These are phyloP conservation scores for Stegastes partitus DNA, from an alignment of 2,113 vertebrate genomes.

Conservation along the genomic window DNA sequence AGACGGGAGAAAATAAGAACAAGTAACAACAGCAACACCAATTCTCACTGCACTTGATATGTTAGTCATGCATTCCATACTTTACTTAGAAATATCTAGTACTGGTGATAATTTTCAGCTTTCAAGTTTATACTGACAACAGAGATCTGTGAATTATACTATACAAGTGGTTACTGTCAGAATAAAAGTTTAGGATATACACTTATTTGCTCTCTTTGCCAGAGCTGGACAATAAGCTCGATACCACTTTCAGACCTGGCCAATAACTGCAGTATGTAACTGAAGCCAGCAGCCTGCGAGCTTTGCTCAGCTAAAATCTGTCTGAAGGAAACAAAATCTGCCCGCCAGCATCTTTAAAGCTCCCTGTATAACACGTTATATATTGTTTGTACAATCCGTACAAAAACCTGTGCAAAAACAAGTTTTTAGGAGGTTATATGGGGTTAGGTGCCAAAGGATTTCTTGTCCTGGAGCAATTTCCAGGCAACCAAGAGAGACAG, in stretches of 20 bases:
- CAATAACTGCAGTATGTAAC: neutral
- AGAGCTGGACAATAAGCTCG: neutral
- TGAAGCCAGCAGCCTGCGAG: neutral
- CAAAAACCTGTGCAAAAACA: neutral
- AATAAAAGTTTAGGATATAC: neutral
- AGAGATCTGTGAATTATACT: too few relatives aligned
- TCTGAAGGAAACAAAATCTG: neutral
- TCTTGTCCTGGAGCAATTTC: neutral
- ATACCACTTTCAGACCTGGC: neutral
- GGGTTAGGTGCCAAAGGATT: too few relatives aligned
- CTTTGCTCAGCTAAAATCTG: conserved; percentile 1
- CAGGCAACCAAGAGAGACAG: neutral
- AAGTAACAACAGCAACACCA: neutral
- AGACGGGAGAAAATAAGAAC: conserved; percentile 19
- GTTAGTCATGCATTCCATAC: neutral
- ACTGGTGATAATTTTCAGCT: neutral
- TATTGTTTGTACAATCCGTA: neutral
- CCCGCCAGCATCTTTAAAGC: neutral
- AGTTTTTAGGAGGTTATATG: too few relatives aligned
- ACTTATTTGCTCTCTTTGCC: neutral
- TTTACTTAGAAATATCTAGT: neutral
- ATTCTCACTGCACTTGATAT: neutral
- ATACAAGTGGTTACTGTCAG: too few relatives aligned
- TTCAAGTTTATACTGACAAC: too few relatives aligned
- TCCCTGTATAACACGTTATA: neutral